Percentiles rank a stretch among this genome's conserved stretches.
Conservation (phyloP, 2,888 invertebrate species). For the Erebia epiphron region DNA sequence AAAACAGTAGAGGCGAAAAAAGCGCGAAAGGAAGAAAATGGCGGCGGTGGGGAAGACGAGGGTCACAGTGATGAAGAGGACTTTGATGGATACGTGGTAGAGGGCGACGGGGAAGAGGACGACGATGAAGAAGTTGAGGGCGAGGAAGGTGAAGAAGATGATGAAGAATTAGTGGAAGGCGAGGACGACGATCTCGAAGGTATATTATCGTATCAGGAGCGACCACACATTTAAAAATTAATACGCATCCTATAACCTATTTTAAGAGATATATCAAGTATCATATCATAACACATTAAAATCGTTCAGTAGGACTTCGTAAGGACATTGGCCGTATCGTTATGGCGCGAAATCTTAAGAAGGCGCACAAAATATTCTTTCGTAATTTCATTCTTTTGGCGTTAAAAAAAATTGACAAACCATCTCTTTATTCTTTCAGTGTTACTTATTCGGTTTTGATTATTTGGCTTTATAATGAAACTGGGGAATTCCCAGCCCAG, state of each 20-base stretch:
- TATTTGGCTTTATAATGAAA: no score
- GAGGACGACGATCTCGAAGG: conserved; percentile 87
- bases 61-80: conserved; percentile 86
- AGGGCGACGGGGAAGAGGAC: conserved; percentile 83
- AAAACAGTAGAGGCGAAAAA: conserved; percentile 90
- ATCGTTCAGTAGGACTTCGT: neutral
- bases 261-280: neutral
- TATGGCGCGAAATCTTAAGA: conserved; percentile 19
- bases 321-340: neutral
- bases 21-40: conserved; percentile 91
- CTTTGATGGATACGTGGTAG: conserved; percentile 84
- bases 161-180: conserved; percentile 84
- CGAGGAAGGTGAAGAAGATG: conserved; percentile 85
- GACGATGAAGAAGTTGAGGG: conserved; percentile 85
- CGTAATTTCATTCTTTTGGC: neutral
- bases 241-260: neutral
- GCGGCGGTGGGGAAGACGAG: conserved; percentile 85
- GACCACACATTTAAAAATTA: neutral
- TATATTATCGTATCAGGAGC: conserved; percentile 47
- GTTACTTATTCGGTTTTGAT: neutral
- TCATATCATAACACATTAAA: neutral
- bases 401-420: neutral
- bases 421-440: neutral
- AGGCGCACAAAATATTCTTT: conserved; percentile 11
- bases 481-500: no score